Conservation (phyloP, 1,140 invertebrate genomes). For the Belonocnema kinseyi region DNA sequence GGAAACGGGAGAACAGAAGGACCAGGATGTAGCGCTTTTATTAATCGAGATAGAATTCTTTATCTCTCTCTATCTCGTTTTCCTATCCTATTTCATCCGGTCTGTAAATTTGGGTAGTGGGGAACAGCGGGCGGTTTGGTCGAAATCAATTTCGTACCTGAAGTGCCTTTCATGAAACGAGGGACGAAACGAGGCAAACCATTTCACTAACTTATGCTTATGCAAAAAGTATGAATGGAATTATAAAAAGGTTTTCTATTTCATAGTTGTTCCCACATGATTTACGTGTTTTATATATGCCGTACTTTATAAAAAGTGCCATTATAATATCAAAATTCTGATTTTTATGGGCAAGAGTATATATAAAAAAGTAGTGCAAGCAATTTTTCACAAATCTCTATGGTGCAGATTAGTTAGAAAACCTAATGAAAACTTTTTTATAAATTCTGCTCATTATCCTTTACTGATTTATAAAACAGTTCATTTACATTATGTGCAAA, state of each 20-base stretch:
- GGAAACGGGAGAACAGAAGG: neutral
- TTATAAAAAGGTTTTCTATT: neutral
- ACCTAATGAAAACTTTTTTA: no score
- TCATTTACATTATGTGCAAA: neutral
- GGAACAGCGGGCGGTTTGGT: neutral
- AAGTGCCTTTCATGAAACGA: constrained; percentile 5
- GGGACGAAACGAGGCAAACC: neutral
- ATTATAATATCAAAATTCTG: no score
- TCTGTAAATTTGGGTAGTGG: neutral
- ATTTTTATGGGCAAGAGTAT: no score
- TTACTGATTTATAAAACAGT: neutral
- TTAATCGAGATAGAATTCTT: constrained; percentile 18
- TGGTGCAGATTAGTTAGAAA: no score
- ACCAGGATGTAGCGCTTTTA: neutral
- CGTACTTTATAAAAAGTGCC: no score
- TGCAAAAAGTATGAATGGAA: neutral
- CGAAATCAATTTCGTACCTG: constrained; percentile 8
- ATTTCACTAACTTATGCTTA: neutral
- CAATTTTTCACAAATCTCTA: no score
- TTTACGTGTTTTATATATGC: no score
- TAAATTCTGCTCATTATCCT: neutral
- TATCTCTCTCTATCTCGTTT: neutral
- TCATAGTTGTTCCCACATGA: neutral
- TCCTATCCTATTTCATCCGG: neutral
- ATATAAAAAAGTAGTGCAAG: no score